Evolutionary conservation across 2,888 invertebrate genomes (phyloP).

Genomic region (Eugnorisma glareosa): DNA sequence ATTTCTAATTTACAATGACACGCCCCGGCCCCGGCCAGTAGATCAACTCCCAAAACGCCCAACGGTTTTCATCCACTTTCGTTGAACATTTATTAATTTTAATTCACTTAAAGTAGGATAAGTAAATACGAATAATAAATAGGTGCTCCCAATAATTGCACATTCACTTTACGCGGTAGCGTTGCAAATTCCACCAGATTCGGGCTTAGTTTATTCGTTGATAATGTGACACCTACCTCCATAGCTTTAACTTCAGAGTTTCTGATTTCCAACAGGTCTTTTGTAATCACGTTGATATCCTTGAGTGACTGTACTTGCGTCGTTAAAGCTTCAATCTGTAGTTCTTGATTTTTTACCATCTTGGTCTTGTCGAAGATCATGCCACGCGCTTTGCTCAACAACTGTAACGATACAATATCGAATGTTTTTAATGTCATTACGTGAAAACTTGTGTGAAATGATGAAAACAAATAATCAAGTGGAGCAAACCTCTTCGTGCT

Average conservation of each 20-base stretch:
- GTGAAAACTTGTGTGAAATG: background rate
- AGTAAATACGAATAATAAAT: background rate
- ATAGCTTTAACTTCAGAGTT: slow-evolving; percentile 95
- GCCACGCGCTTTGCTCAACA: slow-evolving; percentile 92
- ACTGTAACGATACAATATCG: slow-evolving; percentile 78
- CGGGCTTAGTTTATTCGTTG: background rate
- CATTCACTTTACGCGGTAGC: background rate
- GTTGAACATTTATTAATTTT: background rate
- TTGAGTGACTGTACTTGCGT: slow-evolving; percentile 94
- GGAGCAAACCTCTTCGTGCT: slow-evolving; percentile 85
- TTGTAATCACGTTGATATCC: slow-evolving; percentile 95
- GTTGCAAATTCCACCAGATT: background rate
- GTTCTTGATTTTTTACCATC: slow-evolving; percentile 94
- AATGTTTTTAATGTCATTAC: background rate
- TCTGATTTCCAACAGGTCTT: slow-evolving; percentile 94
- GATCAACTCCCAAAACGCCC: background rate
- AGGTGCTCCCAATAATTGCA: background rate
- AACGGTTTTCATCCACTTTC: background rate
- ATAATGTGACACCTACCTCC: slow-evolving; percentile 84
- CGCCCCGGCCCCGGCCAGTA: background rate
- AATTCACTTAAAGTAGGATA: background rate
- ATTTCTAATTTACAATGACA: no score
- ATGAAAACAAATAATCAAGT: background rate
- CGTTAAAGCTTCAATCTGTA: slow-evolving; percentile 93
- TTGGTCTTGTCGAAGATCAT: slow-evolving; percentile 94